phyloP scores from a whole-genome alignment of 2,113 vertebrate genomes.

The Tetraodon nigroviridis region DNA sequence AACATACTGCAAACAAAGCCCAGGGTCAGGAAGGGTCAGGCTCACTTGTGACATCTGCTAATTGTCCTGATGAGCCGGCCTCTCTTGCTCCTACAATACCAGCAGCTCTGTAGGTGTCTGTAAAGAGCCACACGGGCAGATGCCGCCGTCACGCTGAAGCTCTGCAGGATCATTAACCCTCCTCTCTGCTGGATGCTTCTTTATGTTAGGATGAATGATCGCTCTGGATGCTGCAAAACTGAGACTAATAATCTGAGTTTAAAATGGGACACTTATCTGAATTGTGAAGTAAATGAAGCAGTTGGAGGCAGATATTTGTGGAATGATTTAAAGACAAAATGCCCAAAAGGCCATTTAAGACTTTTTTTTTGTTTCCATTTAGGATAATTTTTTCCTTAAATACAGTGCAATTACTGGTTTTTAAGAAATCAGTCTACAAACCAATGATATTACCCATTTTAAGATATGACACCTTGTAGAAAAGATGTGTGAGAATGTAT shows the following conservation, averaged over 20 bases:
- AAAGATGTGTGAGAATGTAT: too few species aligned
- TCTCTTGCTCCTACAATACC: constrained; percentile 44
- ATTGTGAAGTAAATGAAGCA: constrained; percentile 21
- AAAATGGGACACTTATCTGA: constrained; percentile 24
- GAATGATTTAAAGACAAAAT: background rate
- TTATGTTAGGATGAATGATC: background rate
- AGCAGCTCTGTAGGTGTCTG: constrained; percentile 49
- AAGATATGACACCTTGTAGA: too few species aligned
- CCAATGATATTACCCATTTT: too few species aligned
- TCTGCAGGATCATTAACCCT: constrained; percentile 43
- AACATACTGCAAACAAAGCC: constrained; percentile 49
- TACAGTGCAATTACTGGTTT: too few species aligned
- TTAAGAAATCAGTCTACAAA: too few species aligned
- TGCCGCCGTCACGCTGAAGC: constrained; percentile 49
- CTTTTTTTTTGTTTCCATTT: background rate
- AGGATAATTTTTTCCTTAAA: background rate
- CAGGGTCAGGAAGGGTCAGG: constrained; percentile 69
- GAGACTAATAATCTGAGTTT: constrained; percentile 37
- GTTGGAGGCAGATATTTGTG: background rate
- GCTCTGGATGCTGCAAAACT: constrained; percentile 13
- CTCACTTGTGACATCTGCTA: constrained; percentile 71
- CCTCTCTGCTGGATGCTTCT: background rate
- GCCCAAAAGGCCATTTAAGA: background rate
- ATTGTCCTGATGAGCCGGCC: constrained; percentile 70
- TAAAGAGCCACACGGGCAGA: constrained; percentile 44